Evolutionary conservation across 2,888 invertebrate species (phyloP).

Genomic region (Celastrina argiolus): DNA sequence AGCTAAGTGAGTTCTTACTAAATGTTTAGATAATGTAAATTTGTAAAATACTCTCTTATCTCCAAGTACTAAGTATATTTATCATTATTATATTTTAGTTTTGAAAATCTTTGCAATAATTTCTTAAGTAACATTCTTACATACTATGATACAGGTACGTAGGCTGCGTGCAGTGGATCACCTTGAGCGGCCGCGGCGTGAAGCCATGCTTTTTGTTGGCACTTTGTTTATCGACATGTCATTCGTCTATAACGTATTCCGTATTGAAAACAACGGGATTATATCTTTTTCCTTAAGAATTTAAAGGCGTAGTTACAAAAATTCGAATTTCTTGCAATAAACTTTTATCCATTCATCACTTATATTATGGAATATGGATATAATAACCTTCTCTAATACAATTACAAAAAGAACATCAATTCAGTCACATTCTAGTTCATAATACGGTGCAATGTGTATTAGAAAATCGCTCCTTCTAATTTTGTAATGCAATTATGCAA

Average conservation of each 20-base stretch:
- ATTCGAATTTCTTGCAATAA: background rate
- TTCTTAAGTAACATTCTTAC: background rate
- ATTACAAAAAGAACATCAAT: too few species aligned
- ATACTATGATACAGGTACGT: constrained; percentile 24
- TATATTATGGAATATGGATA: too few species aligned
- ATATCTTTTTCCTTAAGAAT: background rate
- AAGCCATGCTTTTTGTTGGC: constrained; percentile 33
- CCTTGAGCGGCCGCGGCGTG: constrained; percentile 45
- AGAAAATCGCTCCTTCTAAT: background rate
- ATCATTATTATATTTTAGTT: too few species aligned
- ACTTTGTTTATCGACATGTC: constrained; percentile 30
- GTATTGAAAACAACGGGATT: background rate
- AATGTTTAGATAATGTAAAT: too few species aligned
- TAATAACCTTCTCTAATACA: too few species aligned
- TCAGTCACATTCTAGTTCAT: too few species aligned
- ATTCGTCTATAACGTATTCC: background rate
- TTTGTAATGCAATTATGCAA: background rate
- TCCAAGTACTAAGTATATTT: background rate
- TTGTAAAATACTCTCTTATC: background rate
- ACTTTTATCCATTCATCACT: background rate
- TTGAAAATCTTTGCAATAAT: background rate
- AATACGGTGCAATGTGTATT: too few species aligned
- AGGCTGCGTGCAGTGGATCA: constrained; percentile 38
- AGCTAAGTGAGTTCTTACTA: too few species aligned
- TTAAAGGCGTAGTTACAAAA: background rate